Evolutionary conservation across 2,888 invertebrate genomes (phyloP), one percentile per base, ranked within the genome.

Genomic region (Galerucella nymphaeae): DNA sequence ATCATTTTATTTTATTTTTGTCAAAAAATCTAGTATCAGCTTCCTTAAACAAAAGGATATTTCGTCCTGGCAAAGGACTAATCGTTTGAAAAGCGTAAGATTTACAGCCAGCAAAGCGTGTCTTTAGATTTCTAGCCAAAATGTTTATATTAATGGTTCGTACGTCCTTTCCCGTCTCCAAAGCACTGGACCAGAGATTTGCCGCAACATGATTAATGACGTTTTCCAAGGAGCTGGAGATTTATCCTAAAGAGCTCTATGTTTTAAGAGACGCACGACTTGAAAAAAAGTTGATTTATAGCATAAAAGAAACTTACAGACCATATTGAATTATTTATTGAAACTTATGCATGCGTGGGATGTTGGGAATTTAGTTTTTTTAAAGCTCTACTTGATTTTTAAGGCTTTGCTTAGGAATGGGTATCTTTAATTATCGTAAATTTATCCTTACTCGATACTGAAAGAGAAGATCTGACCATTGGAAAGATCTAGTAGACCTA

Each of bases 191-290:
- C 61, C 8, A 16, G 11, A n/a, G 61, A 62, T 41, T 41, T 41
- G 38, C 61, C 61, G 42, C 42, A 62, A 42, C n/a, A 62, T 62
- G 42, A 62, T 62, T 62, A 62, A 62, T 42, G 61, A 13, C 5
- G 2, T 62, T 42, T 42, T 42, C 18, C 16, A 59, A 59, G n/a
- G 30, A 41, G n/a, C 61, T 62, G 30, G 30, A 9, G 42, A 18
- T 16, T 62, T 42, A 1, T 16, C 8, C 3, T 62, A 11, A 62
- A 62, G 41, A 42, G 61, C 42, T 62, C 13, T 59, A 59, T 30
- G 45, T 45, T 45, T 30, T 30, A 30, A 30, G 30, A 30, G 1
- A 30, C 30, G 30, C 8, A 30, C 1, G 30, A 30, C 6, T 8
- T 30, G n/a, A 30, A 1, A 30, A 30, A 30, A 30, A 30, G 8